Evolutionary conservation across 2,113 vertebrate species (phyloP), one percentile per base, ranked within the genome.

Genomic region (Siphamia tubifer): DNA sequence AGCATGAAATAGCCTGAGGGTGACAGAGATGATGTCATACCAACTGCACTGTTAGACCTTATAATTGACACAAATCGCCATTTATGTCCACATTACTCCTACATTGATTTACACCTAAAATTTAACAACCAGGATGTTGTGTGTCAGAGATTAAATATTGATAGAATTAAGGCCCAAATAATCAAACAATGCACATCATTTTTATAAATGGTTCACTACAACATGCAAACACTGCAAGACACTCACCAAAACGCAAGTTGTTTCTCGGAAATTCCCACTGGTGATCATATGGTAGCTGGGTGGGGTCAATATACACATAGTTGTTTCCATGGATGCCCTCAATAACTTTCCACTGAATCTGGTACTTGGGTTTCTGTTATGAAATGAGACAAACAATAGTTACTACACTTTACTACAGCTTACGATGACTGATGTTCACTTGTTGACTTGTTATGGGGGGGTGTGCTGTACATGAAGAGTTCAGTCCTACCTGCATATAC

Each of bases 341-440:
- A 2, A 99, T 98, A 15, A 99, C 97, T 87, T 98, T 99, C 98
- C 98, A 99, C 77, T 98, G 98, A 27, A 99, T 94, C 91, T 99
- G 96, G 0, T 98, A 99, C 87, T 97, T 98, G 13, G 98, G 98
- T 87, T 99, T 99, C 97, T 99, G 87, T 1, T 7, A 27, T 3
- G 25, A 45, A 51, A 3, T 4, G 4, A 48, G 1, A 42, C 5
- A 43, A 38, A 28, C 8, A 38, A 16, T 12, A 15, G 57, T 30
- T 13, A 52, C 1, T 8, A 3, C n/a, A n/a, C n/a, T n/a, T n/a
- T n/a, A n/a, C n/a, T n/a, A n/a, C n/a, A n/a, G n/a, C n/a, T n/a
- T n/a, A n/a, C n/a, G n/a, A n/a, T n/a, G n/a, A n/a, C n/a, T n/a
- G n/a, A n/a, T n/a, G 3, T 30, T 28, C 2, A 11, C 17, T 30